Evolutionary conservation across 23 tunicate genomes (phyloP), one percentile per base, ranked within the genome.

Genomic region (Halocynthia roretzi): DNA sequence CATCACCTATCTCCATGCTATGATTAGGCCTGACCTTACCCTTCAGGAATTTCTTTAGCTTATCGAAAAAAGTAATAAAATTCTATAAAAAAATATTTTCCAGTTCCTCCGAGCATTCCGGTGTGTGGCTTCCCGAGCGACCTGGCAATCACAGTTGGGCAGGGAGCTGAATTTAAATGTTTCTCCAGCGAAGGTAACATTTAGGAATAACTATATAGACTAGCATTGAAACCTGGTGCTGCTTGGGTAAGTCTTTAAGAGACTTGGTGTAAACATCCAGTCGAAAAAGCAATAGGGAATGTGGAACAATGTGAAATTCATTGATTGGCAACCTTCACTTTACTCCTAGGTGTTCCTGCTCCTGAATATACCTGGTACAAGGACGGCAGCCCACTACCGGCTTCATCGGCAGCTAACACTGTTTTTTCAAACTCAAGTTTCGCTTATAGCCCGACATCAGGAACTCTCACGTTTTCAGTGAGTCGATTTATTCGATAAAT

Each of bases 311-410:
- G 2, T 31, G 44, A 31, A 31, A 31, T 31, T 31, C 44, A 31
- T 31, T 31, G 4, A 31, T 17, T 8, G 48, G 8, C 40, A 11
- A 75, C 54, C 0, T 9, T 56, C 6, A 5, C 55, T 54, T 21
- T 62, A 12, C 7, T 57, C 21, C 0, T 77, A 89, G 96, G 86
- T 52, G 71, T 78, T 7, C 98, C 98, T 14, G 51, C 57, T 12
- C 93, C 98, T 21, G 54, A 60, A 15, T 92, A 85, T 68, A 74
- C 82, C 10, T 92, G 98, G 98, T 86, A 15, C 52, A 92, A 92
- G 65, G 63, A 92, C 49, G 85, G 81, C 14, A 53, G 14, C 7
- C 67, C 82, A 1, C 79, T 92, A 7, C 98, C 98, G 31, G 8
- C 53, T 5, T 56, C 73, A 54, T 62, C 83, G 8, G 71, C 44